phyloP scores from a whole-genome alignment of 2,113 vertebrate genomes.

The Oncorhynchus tshawytscha region DNA sequence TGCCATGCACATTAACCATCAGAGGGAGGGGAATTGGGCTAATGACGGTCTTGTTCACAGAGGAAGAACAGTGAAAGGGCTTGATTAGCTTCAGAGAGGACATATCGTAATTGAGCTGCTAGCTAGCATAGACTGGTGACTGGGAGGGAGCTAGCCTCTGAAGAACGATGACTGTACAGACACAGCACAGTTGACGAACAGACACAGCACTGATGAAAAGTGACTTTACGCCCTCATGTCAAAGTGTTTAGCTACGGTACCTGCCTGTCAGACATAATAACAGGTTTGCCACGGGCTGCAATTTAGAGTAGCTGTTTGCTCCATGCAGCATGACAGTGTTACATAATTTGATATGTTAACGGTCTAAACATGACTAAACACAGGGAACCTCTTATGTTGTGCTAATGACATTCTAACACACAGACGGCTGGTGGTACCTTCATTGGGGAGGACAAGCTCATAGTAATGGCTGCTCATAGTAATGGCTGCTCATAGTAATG shows the following conservation, averaged over 20 bases:
- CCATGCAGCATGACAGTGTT: too few relatives aligned
- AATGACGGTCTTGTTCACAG: neutral
- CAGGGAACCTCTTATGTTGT: too few relatives aligned
- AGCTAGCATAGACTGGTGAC: neutral
- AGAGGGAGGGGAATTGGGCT: neutral
- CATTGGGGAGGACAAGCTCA: too few relatives aligned
- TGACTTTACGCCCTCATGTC: neutral
- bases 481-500: too few relatives aligned
- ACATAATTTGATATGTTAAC: too few relatives aligned
- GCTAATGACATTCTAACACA: too few relatives aligned
- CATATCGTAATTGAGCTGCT: neutral
- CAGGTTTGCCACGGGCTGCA: too few relatives aligned
- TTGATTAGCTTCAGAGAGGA: neutral
- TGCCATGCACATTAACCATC: neutral
- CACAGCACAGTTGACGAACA: too few relatives aligned
- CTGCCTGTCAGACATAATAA: neutral
- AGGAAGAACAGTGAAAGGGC: neutral
- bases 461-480: too few relatives aligned
- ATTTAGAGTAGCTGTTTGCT: too few relatives aligned
- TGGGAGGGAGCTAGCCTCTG: neutral
- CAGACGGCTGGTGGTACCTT: too few relatives aligned
- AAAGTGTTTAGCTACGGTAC: neutral
- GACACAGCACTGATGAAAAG: neutral
- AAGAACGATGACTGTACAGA: neutral
- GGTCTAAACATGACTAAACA: too few relatives aligned